A percentile compares a stretch with the other conserved stretches of the same genome.
phyloP scores from a whole-genome alignment of 2,888 invertebrate species.

The Pachycephus smyrnensis region DNA sequence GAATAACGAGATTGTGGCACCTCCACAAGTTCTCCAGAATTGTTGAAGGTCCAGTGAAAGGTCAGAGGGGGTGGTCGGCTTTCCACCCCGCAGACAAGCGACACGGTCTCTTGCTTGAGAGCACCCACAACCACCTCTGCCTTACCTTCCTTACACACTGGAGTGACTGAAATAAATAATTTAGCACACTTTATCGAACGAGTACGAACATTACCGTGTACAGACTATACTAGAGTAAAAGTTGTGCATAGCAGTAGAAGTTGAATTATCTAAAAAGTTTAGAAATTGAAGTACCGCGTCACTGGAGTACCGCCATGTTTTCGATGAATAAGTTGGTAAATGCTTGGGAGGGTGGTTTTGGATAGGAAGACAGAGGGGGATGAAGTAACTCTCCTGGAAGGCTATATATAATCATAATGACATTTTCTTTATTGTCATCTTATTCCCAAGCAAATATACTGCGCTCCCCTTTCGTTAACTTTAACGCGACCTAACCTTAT shows the following conservation, averaged over 20 bases:
- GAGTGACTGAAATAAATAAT: slow-evolving; percentile 44
- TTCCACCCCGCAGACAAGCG: slow-evolving; percentile 86
- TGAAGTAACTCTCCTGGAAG: too few relatives aligned
- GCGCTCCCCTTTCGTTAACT: not conserved
- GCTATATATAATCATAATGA: not conserved
- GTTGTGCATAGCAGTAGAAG: too few relatives aligned
- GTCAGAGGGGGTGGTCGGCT: slow-evolving; percentile 88
- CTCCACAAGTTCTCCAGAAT: slow-evolving; percentile 87
- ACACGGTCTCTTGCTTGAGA: slow-evolving; percentile 88
- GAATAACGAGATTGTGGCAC: slow-evolving; percentile 74
- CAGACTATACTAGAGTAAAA: too few relatives aligned
- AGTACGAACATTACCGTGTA: too few relatives aligned
- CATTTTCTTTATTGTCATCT: not conserved
- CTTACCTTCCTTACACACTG: slow-evolving; percentile 71
- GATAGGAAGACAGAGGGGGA: too few relatives aligned
- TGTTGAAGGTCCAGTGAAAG: slow-evolving; percentile 95
- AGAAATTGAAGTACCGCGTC: too few relatives aligned
- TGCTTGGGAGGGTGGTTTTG: too few relatives aligned
- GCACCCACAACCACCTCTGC: slow-evolving; percentile 85
- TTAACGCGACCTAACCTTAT: too few relatives aligned
- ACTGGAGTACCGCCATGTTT: too few relatives aligned
- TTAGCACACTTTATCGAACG: too few relatives aligned
- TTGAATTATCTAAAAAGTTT: too few relatives aligned
- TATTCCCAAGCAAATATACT: not conserved
- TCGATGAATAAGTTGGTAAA: too few relatives aligned